Base-by-base conservation (phyloP, 2,797 vertebrate species). In the Scomberomorus guttatus region DNA sequence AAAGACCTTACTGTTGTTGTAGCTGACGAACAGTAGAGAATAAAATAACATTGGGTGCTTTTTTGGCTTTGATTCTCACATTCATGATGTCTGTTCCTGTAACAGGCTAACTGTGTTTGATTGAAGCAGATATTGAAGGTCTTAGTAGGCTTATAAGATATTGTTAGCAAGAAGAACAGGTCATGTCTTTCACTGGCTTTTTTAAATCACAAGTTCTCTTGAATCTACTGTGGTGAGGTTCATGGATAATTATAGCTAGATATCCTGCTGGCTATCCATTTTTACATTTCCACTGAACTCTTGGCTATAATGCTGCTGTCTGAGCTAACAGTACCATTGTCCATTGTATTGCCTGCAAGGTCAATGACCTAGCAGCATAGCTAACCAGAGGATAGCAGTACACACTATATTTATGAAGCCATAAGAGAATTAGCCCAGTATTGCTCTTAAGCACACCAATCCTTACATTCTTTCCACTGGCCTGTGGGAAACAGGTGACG, bases 381-480 rank as follows among this genome's bases (percentile, higher is more conserved):
- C 68, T 70, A 61, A 57, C 25, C 67, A 52, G 59, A 34, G 67
- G 67, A 73, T 60, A 70, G 71, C 74, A 59, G 54, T 51, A 60
- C 34, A 27, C 29, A 22, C 22, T 72, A 50, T 34, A 66, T 29
- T 60, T 57, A 66, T 69, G 24, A 52, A 76, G 37, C 32, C 4
- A 48, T 17, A 52, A 59, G 44, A 63, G 42, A 86, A 77, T 84
- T n/a, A 83, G 67, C 18, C 54, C 61, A 51, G 76, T 65, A 22
- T 80, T 75, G 69, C 52, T 81, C 51, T 75, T 77, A 80, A 84
- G 72, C 22, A 1, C 75, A 83, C 54, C 79, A 73, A 71, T 89
- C 83, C 89, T 87, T 80, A 81, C 85, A 92, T 92, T 93, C 91
- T 93, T 92, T 92, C 89, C 86, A 85, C 65, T 77, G 64, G 55